phyloP scores from a whole-genome alignment of 2,888 invertebrate genomes.

The Zeuzera pyrina region DNA sequence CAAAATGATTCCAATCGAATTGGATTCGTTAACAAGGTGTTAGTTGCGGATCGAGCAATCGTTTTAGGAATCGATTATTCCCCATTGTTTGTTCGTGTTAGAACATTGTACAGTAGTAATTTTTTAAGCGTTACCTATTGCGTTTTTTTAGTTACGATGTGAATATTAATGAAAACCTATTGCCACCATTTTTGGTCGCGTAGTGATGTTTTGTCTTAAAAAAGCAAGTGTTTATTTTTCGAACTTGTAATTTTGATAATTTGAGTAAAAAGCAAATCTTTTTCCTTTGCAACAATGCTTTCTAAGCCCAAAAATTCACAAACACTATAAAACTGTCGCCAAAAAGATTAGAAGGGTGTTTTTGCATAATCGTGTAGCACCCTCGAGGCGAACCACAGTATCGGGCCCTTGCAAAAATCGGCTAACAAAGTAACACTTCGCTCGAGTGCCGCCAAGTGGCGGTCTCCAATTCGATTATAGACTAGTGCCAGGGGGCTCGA shows the following conservation, averaged over 20 bases:
- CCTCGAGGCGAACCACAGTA: conserved; percentile 21
- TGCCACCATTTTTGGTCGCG: too few relatives aligned
- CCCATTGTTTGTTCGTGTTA: conserved; percentile 5
- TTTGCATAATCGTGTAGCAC: conserved; percentile 46
- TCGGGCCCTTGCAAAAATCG: conserved; percentile 47
- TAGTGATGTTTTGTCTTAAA: too few relatives aligned
- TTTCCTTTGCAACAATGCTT: too few relatives aligned
- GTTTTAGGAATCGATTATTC: conserved; percentile 35
- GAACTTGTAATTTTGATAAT: too few relatives aligned
- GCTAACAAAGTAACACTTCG: conserved; percentile 66
- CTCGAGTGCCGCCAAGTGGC: conserved; percentile 61
- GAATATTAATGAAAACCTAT: conserved; percentile 32
- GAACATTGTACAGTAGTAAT: conserved; percentile 10
- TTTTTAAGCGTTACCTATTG: conserved; percentile 20
- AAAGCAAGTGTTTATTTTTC: too few relatives aligned
- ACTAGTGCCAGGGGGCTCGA: conserved; percentile 50
- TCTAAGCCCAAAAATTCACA: too few relatives aligned
- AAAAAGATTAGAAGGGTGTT: conserved; percentile 24
- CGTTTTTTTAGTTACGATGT: conserved; percentile 21
- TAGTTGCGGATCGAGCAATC: conserved; percentile 28
- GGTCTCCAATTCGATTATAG: conserved; percentile 66
- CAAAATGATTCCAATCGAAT: conserved; percentile 38
- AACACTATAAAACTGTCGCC: conserved; percentile 18
- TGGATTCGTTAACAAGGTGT: conserved; percentile 39
- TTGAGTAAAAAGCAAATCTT: too few relatives aligned